Base-by-base conservation (phyloP, 2,113 vertebrate genomes). In the Xiphophorus hellerii region DNA sequence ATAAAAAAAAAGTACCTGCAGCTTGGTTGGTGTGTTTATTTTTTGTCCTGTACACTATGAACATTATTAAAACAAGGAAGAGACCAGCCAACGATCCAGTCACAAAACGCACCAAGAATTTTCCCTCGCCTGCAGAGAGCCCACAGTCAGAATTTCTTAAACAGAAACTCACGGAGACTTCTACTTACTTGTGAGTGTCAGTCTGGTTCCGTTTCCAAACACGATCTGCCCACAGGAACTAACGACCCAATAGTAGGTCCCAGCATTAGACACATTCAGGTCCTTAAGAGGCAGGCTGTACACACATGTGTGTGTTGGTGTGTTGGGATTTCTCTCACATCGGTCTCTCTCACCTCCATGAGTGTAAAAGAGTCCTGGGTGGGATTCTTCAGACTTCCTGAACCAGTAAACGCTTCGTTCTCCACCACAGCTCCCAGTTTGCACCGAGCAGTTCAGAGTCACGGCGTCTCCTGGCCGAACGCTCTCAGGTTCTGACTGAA, bases 391-490 rank as follows among this genome's bases (percentile, higher is more conserved):
- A 20, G 62, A 76, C 0, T 69, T 13, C 69, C 37, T 89, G 27
- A 91, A 83, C 90, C 91, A 92, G 82, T 92, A 90, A 68, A 93
- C 86, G 60, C 69, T 80, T 69, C 87, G 75, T 74, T 82, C 72
- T 87, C 51, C 85, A 11, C 67, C 72, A 86, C 89, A 87, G 1
- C 13, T 82, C 66, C 78, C 65, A 70, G 74, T 81, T 14, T 79
- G 66, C 4, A 92, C 72, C 35, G 77, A 11, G 70, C 91, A 93
- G 62, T 62, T 71, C 77, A 93, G 79, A 84, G 69, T 79, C 63
- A 82, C 77, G 42, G 86, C 85, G 20, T 17, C 83, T 89, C 75
- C 88, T 54, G 39, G 62, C 30, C 85, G 73, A 44, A 86, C 1
- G 20, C 20, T 42, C 20, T 78, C 51, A 51, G 69, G 51, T 9